A percentile compares a stretch with the other conserved stretches of the same genome.
phyloP scores from a whole-genome alignment of 2,888 invertebrate species.

The Lepidochitona cinerea region DNA sequence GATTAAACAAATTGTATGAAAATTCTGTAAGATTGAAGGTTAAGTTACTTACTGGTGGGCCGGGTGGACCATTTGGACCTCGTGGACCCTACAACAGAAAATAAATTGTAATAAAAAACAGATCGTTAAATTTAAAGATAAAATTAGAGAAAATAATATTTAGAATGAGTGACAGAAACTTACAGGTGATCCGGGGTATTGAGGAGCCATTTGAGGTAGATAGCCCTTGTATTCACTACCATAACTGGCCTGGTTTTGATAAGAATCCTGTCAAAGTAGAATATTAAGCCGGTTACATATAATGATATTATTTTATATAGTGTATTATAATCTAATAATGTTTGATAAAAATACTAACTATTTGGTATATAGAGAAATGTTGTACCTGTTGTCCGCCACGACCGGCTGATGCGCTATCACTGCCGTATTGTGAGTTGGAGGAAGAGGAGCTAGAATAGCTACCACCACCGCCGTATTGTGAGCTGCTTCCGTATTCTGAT shows the following conservation, averaged over 20 bases:
- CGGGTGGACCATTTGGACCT: constrained; percentile 83
- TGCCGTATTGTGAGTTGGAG: background rate
- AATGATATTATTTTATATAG: background rate
- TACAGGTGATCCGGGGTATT: background rate
- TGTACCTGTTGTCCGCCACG: background rate
- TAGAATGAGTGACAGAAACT: no score
- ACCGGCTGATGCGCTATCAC: background rate
- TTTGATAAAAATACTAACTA: background rate
- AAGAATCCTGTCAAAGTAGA: background rate
- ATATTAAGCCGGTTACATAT: background rate
- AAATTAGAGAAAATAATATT: background rate
- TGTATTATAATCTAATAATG: background rate
- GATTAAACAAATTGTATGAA: no score
- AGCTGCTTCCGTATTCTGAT: background rate
- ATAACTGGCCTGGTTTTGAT: background rate
- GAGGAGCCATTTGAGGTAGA: background rate
- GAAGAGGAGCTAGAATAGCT: background rate
- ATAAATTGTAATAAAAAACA: background rate
- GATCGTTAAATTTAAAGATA: background rate
- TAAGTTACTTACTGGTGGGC: constrained; percentile 47
- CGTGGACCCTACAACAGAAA: constrained; percentile 4
- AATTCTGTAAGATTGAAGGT: no score
- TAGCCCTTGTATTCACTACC: background rate
- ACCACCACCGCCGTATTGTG: background rate
- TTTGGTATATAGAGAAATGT: no score